Evolutionary conservation across 1,140 invertebrate genomes (phyloP).

Genomic region (Pogonomyrmex barbatus): DNA sequence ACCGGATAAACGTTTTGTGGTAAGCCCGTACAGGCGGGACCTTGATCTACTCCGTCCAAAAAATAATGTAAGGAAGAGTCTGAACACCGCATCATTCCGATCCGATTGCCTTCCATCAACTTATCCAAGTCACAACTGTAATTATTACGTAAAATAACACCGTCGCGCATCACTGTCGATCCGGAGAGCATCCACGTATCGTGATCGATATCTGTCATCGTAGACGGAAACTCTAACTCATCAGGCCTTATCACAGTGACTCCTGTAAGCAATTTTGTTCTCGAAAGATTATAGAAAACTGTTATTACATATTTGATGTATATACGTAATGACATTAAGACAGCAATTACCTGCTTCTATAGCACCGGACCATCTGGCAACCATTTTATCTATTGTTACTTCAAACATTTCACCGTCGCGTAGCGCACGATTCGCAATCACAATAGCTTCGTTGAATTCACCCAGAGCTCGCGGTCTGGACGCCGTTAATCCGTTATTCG

Average conservation of each 20-base stretch:
- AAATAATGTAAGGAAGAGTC: slow-evolving; percentile 96
- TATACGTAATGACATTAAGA: background rate
- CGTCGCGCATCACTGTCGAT: slow-evolving; percentile 93
- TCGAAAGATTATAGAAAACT: background rate
- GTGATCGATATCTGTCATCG: slow-evolving; percentile 96
- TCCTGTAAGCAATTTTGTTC: slow-evolving; percentile 84
- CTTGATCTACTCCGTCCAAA: slow-evolving; percentile 96
- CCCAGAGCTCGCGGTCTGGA: slow-evolving; percentile 93
- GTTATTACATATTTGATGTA: background rate
- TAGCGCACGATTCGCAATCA: slow-evolving; percentile 95
- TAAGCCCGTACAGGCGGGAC: slow-evolving; percentile 93
- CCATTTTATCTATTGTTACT: slow-evolving; percentile 95
- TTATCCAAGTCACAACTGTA: slow-evolving; percentile 94
- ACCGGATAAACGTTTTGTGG: slow-evolving; percentile 96
- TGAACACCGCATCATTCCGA: slow-evolving; percentile 94
- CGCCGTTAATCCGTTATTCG: slow-evolving; percentile 94
- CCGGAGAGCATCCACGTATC: slow-evolving; percentile 97
- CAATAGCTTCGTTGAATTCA: slow-evolving; percentile 97
- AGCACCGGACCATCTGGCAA: slow-evolving; percentile 96
- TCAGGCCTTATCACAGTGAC: slow-evolving; percentile 95
- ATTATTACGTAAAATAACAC: slow-evolving; percentile 92
- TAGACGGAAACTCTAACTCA: slow-evolving; percentile 94
- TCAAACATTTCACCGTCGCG: slow-evolving; percentile 97
- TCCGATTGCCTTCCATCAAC: slow-evolving; percentile 90
- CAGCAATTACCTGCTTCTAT: slow-evolving; percentile 91